Evolutionary conservation across 35 echinoderm and acorn worm species (phyloP), one percentile per base, ranked within the genome.

Genomic region (Ophiothrix spiculata): DNA sequence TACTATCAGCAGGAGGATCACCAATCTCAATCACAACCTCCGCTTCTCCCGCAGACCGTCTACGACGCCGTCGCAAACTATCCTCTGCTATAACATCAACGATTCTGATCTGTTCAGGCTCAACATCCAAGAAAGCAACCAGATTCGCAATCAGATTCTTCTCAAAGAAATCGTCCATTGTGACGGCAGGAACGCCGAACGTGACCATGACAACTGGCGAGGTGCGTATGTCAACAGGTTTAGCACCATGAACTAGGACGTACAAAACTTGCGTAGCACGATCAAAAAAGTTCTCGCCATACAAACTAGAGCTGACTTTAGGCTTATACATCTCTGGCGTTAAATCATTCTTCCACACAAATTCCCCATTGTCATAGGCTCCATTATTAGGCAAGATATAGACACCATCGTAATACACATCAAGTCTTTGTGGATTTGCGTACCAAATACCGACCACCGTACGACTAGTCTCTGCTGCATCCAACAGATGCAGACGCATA

Each of bases 371-470:
- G 4, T 77, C 75, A 42, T 85, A 35, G 4, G 84, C 32, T n/a
- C 81, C 89, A 79, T 91, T 91, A 21, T 64, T 91, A n/a, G 89
- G 89, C 29, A 84, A 40, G 38, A 86, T 86, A 75, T 91, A 91
- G 12, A 85, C 34, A 33, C 83, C 83, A 64, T 86, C 56, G 49
- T 28, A 32, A 36, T 91, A 91, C 21, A 91, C 83, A 75, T 91
- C 89, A 31, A 91, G 69, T 16, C 89, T 38, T 33, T 91, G 82
- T 38, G 89, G 89, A 31, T 79, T 91, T 11, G 82, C 64, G 74
- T 85, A 91, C 69, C 79, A 91, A 1, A 76, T 86, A 19, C 73
- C 74, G 0, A 91, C 75, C 1, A 85, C 82, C 0, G 86, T 13
- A 17, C 75, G 13, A 41, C 79, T 76, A 25, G 28, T 28, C 17